Conservation (phyloP, 1,140 invertebrate species). For the Chelonus insularis region DNA sequence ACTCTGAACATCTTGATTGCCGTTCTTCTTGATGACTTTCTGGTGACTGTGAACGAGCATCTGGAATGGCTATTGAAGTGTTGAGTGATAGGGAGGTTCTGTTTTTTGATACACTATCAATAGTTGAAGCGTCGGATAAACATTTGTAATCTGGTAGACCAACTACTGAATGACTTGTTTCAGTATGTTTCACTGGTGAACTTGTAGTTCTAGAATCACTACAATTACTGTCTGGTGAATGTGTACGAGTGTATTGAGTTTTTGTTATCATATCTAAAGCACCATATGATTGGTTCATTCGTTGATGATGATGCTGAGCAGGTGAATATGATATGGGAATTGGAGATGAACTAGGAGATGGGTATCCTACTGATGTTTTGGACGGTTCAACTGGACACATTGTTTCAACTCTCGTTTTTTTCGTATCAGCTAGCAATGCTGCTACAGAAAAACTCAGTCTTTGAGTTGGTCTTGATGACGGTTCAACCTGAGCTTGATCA, state of each 20-base stretch:
- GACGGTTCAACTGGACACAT: not conserved
- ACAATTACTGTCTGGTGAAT: constrained; percentile 12
- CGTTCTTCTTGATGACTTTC: constrained; percentile 43
- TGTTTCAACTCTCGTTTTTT: constrained; percentile 18
- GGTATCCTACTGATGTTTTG: constrained; percentile 22
- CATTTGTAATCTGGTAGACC: constrained; percentile 18
- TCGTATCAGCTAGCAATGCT: constrained; percentile 56
- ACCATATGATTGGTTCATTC: not conserved
- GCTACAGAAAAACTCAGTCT: constrained; percentile 61
- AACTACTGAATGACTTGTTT: constrained; percentile 23
- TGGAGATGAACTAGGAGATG: constrained; percentile 35
- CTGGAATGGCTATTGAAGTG: constrained; percentile 6
- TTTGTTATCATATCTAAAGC: not conserved
- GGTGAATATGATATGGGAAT: constrained; percentile 32
- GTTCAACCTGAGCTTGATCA: constrained; percentile 41
- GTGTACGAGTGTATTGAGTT: not conserved
- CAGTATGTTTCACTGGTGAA: constrained; percentile 11
- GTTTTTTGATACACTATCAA: too few species aligned
- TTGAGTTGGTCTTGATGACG: constrained; percentile 37
- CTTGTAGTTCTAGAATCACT: constrained; percentile 17
- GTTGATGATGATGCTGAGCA: constrained; percentile 28
- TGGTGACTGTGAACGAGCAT: constrained; percentile 39
- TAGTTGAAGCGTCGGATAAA: not conserved
- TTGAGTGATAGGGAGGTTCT: not conserved
- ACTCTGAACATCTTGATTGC: constrained; percentile 46